Evolutionary conservation across 2,888 invertebrate species (phyloP), one percentile per base, ranked within the genome.

Genomic region (Gari tellinella): DNA sequence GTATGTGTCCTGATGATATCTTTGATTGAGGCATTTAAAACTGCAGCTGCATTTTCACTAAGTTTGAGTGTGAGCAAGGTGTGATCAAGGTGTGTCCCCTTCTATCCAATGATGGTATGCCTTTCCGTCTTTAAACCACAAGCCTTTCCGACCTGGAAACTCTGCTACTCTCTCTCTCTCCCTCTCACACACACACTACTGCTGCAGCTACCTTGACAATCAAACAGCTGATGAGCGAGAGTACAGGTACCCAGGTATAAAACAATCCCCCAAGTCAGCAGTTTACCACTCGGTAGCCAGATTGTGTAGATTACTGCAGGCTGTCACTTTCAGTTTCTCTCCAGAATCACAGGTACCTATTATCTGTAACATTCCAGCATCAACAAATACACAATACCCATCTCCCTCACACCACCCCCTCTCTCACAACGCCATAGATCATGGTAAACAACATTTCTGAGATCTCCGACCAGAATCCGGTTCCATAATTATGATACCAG

Each of bases 271-370:
- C 72, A 41, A 72, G 61, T 72, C 72, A 72, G 72, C 72, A 66
- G 56, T 66, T 72, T 72, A 66, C 65, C 72, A 62, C 56, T 72
- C 61, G 51, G 21, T 51, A 21, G 19, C 52, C 46, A 62, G 70
- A 70, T 72, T 72, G 55, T 61, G 43, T 56, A 65, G 72, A 72
- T 72, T 66, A 66, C 56, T 46, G n/a, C 55, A 49, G 43, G 23
- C 66, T 66, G 72, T 72, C 72, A 72, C 72, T 72, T 61, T 56
- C 43, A 66, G 41, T 61, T 68, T 66, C 49, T 31, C 31, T 31
- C 31, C 5, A 10, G 31, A 31, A 17, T 48, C 48, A 48, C 48
- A 48, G 48, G 48, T 48, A 48, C 48, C 48, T 19, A 48, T 48
- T 57, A 65, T 57, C 65, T 57, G 26, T 40, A 55, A 40, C 38